Conservation (phyloP, 2,113 vertebrate species). For the Callopanchax toddi region DNA sequence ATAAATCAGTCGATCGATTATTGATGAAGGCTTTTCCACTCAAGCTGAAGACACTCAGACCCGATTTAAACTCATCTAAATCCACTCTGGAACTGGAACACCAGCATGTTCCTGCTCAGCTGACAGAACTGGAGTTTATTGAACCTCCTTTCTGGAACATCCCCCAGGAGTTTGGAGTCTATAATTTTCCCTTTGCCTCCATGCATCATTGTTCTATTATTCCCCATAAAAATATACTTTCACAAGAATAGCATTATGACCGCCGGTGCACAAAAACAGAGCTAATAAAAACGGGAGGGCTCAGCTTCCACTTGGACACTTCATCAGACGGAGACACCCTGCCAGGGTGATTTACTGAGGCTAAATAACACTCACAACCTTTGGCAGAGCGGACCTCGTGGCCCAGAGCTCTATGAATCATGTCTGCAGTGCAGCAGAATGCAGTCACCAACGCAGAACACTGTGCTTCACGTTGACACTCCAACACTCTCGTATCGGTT, state of each 20-base stretch:
- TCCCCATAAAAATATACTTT: background rate
- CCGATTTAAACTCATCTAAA: too few relatives aligned
- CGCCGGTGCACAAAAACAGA: background rate
- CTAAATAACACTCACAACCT: slow-evolving; percentile 29
- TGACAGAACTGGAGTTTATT: too few relatives aligned
- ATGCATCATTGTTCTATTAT: slow-evolving; percentile 5
- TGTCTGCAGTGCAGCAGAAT: background rate
- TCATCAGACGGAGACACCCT: slow-evolving; percentile 33
- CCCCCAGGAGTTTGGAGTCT: too few relatives aligned
- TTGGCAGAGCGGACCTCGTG: background rate
- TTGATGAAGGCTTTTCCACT: too few relatives aligned
- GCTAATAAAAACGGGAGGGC: slow-evolving; percentile 37
- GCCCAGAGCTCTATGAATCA: slow-evolving; percentile 5
- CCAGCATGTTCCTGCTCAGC: too few relatives aligned
- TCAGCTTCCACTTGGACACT: slow-evolving; percentile 36
- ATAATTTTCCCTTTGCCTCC: slow-evolving; percentile 7
- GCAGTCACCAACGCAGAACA: background rate
- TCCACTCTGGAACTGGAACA: too few relatives aligned
- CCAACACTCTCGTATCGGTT: background rate
- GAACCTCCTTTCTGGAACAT: too few relatives aligned
- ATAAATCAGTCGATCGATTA: too few relatives aligned
- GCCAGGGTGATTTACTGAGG: slow-evolving; percentile 32
- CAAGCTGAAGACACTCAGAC: too few relatives aligned
- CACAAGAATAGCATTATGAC: background rate
- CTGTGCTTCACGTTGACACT: background rate